Evolutionary conservation across 2,113 vertebrate species (phyloP).

Genomic region (Dipodomys ordii): DNA sequence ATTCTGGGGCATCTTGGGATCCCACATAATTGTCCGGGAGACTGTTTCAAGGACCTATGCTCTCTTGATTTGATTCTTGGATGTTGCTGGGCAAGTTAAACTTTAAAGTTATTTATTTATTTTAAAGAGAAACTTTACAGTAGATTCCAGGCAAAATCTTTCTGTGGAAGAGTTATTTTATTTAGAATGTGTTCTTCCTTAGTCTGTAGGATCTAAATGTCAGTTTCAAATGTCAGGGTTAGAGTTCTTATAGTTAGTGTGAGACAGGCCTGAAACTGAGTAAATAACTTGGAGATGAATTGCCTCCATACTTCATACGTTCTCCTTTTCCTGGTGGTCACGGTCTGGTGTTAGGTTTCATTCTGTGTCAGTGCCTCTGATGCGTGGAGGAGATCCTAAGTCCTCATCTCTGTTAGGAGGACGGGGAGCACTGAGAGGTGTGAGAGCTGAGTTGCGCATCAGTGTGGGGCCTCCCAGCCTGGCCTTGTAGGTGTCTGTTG

Average conservation of each 20-base stretch:
- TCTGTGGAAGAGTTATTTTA: not conserved
- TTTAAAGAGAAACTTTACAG: no score
- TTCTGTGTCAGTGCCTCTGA: not conserved
- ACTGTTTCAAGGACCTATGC: fast-evolving
- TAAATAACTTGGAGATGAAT: not conserved
- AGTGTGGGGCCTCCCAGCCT: not conserved
- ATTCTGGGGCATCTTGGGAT: no score
- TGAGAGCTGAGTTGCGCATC: not conserved
- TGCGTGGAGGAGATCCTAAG: not conserved
- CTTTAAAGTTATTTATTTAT: not conserved
- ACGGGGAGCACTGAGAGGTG: not conserved
- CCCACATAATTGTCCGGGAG: fast-evolving
- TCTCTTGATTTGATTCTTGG: not conserved
- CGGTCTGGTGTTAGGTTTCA: not conserved
- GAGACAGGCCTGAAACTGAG: not conserved
- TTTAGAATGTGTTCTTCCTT: not conserved
- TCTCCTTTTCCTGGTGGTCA: not conserved
- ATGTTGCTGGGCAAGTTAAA: not conserved
- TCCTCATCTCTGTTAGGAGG: not conserved
- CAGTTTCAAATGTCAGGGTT: not conserved
- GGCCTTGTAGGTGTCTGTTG: not conserved
- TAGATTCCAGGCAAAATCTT: not conserved
- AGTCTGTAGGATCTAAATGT: not conserved
- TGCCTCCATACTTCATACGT: not conserved
- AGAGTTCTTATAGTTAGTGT: not conserved